phyloP scores from a whole-genome alignment of 2,113 vertebrate genomes.

The Gambusia holbrooki region DNA sequence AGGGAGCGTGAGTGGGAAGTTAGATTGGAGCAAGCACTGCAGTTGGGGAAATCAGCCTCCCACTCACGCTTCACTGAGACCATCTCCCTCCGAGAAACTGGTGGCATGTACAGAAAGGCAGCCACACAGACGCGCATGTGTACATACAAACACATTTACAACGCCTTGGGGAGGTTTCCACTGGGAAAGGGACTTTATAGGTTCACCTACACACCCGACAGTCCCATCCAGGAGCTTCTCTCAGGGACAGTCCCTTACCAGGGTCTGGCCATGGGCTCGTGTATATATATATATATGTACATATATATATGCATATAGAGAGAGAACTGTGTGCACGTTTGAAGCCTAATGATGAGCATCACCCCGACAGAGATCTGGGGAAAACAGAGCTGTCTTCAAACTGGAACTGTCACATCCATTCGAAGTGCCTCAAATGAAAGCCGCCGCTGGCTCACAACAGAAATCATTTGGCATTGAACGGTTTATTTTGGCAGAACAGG shows the following conservation, averaged over 20 bases:
- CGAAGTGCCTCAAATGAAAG: conserved; percentile 58
- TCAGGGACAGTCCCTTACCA: conserved; percentile 62
- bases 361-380: conserved; percentile 71
- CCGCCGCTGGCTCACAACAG: conserved; percentile 54
- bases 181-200: background rate
- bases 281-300: conserved; percentile 22
- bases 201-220: conserved; percentile 57
- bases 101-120: conserved; percentile 64
- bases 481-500: conserved; percentile 57
- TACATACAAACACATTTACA: conserved; percentile 28
- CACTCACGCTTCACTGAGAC: conserved; percentile 74
- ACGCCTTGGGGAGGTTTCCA: conserved; percentile 54
- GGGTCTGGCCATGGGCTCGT: conserved; percentile 61
- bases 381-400: conserved; percentile 72
- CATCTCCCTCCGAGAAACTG: conserved; percentile 72
- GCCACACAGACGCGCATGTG: conserved; percentile 46
- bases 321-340: conserved; percentile 25
- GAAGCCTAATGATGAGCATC: conserved; percentile 69
- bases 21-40: conserved; percentile 69
- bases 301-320: background rate
- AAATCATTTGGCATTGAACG: conserved; percentile 60
- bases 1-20: conserved; percentile 72
- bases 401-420: conserved; percentile 76
- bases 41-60: conserved; percentile 77
- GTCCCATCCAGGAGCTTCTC: conserved; percentile 65